Base-by-base conservation (phyloP, 2,113 vertebrate species). In the Mellivora capensis region DNA sequence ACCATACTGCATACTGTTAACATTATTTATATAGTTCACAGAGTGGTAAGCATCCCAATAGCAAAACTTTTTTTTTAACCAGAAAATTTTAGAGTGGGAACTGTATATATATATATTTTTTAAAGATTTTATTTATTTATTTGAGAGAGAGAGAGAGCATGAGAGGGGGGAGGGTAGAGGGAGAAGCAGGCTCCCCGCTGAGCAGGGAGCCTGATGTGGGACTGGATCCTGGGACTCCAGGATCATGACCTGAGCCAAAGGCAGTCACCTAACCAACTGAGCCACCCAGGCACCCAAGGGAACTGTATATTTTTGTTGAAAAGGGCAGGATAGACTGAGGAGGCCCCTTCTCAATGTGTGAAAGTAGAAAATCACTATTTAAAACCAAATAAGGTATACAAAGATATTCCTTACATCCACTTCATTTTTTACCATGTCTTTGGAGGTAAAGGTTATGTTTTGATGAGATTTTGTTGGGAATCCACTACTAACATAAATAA, bases 291-390 rank as follows among this genome's bases (percentile, higher is more conserved):
- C 52, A 54, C 52, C 52, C 52, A 54, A 54, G 25, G 27, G 25
- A 87, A 15, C 7, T 91, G 11, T 87, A 67, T 27, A 8, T 54
- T 61, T 88, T 94, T 87, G 27, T 57, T 57, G 47, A 90, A 83
- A 87, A 84, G 93, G 87, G 6, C 8, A 44, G 3, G 31, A 37
- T 71, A 85, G 67, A 80, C 71, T 74, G 20, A 93, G 80, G 69
- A 47, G 27, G 1, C 0, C 4, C 44, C 87, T 49, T 93, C 94
- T 80, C 91, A 44, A 91, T 96, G 27, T 90, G 37, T 87, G 18
- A 91, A 83, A 87, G 23, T 83, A 79, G 84, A 76, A 95, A 95
- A 95, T 21, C 44, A 83, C 34, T 79, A 39, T 79, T 82, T 76
- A 47, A 97, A 93, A 72, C 13, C n/a, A 86, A 87, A 77, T 52